Percentiles rank a stretch among this genome's conserved stretches.
These are phyloP conservation scores for Erythrolamprus reginae DNA, from an alignment of 2,113 vertebrate genomes.

Conservation along the genomic window DNA sequence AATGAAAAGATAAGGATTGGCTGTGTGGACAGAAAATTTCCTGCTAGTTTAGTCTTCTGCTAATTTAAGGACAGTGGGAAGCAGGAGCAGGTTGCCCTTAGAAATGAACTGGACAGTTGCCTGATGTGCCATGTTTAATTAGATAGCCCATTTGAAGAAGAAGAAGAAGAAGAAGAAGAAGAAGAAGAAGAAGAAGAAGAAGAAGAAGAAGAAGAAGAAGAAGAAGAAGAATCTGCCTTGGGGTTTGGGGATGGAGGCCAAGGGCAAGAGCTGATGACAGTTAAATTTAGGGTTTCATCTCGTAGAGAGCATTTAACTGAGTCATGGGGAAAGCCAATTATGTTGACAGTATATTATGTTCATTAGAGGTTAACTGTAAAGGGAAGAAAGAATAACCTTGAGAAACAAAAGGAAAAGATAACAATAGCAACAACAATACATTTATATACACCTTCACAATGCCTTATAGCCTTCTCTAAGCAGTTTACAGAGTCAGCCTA, in stretches of 20 bases:
- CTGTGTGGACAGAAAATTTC: not conserved
- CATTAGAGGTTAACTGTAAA: not conserved
- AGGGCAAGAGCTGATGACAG: not conserved
- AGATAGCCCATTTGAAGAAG: not conserved
- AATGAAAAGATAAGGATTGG: not conserved
- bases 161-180: not conserved
- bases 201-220: not conserved
- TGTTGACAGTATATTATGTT: not conserved
- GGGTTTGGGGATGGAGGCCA: not conserved
- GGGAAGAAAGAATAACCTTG: not conserved
- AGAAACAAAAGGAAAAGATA: not conserved
- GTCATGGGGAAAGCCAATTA: not conserved
- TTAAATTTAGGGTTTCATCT: not conserved
- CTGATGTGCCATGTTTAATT: not conserved
- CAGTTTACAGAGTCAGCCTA: not conserved
- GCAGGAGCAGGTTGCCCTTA: not conserved
- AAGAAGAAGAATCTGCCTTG: not conserved
- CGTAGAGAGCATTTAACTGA: not conserved
- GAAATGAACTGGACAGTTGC: not conserved
- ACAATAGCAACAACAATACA: not conserved
- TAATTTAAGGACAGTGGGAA: not conserved
- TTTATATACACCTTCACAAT: not conserved
- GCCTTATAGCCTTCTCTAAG: not conserved
- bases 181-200: too few species aligned
- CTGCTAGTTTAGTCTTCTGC: not conserved